Conservation (phyloP, 2,113 vertebrate genomes). For the Zosterops japonicus region DNA sequence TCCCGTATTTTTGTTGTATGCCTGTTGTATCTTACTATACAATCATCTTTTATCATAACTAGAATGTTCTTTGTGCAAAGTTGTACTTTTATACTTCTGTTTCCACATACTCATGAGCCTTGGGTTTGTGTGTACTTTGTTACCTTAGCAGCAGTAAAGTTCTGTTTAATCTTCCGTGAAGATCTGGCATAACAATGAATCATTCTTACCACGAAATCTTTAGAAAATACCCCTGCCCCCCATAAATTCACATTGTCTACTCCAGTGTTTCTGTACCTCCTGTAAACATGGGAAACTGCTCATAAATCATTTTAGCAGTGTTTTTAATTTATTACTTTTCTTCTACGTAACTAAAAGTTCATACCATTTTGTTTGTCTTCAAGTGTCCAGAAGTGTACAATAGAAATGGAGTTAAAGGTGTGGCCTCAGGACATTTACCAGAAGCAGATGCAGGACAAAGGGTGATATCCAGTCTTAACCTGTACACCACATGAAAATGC, state of each 20-base stretch:
- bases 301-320: not conserved
- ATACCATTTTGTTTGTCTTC: not conserved
- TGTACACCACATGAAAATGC: not conserved
- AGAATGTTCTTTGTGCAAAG: not conserved
- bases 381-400: not conserved
- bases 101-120: not conserved
- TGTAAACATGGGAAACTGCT: not conserved
- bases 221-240: not conserved
- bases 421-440: not conserved
- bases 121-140: conserved; percentile 20
- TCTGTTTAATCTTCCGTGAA: conserved; percentile 48
- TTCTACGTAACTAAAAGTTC: not conserved
- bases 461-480: not conserved
- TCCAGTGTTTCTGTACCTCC: not conserved
- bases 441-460: not conserved
- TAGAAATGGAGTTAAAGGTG: not conserved
- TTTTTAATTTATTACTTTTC: not conserved
- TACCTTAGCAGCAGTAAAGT: conserved; percentile 32
- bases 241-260: not conserved
- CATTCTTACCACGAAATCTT: not conserved
- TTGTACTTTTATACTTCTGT: not conserved
- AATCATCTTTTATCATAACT: not conserved
- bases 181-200: conserved; percentile 15
- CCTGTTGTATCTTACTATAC: not conserved
- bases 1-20: not conserved